Evolutionary conservation across 2,113 vertebrate genomes (phyloP).

Genomic region (Alethe diademata): DNA sequence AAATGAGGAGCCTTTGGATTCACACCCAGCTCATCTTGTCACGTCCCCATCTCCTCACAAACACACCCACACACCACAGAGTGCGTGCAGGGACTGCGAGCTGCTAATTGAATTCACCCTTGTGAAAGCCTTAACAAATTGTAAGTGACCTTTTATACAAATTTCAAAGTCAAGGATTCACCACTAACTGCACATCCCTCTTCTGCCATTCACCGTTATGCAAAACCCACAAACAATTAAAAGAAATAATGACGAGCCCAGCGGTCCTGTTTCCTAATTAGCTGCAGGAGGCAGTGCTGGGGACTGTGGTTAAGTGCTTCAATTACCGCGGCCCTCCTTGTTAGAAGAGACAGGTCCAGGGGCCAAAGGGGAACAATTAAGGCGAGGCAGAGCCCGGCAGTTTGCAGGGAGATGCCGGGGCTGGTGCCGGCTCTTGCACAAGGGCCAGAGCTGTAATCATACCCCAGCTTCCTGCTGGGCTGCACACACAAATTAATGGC

Average conservation of each 20-base stretch:
- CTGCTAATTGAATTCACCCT: conserved; percentile 70
- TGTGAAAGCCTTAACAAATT: conserved; percentile 63
- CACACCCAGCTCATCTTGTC: neutral
- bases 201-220: conserved; percentile 63
- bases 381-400: conserved; percentile 19
- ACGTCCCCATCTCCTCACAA: neutral
- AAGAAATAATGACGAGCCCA: conserved; percentile 67
- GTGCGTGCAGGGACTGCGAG: neutral
- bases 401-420: neutral
- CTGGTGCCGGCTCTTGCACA: neutral
- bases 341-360: conserved; percentile 61
- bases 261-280: conserved; percentile 73
- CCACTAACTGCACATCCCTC: conserved; percentile 23
- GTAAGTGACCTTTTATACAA: conserved; percentile 61
- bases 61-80: neutral
- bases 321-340: conserved; percentile 65
- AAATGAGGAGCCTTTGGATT: neutral
- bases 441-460: conserved; percentile 20
- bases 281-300: conserved; percentile 59
- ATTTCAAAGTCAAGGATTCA: conserved; percentile 54
- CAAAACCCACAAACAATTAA: conserved; percentile 77
- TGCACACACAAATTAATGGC: neutral
- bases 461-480: conserved; percentile 26
- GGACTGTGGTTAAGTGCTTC: conserved; percentile 63
- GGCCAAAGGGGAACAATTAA: conserved; percentile 74